Conservation (phyloP, 2,113 vertebrate genomes). For the Lynx canadensis region DNA sequence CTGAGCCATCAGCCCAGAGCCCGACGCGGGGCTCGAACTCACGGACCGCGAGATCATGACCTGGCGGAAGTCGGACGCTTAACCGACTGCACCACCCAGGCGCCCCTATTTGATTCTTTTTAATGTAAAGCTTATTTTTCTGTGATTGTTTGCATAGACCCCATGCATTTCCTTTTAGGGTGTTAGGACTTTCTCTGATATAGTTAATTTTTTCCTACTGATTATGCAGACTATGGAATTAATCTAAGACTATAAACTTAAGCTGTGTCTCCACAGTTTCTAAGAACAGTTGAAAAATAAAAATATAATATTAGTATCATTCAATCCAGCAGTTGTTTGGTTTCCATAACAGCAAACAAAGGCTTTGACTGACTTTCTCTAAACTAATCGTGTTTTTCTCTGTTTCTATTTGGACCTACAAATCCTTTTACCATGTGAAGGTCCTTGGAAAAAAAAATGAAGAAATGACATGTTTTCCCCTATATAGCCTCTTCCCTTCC, state of each 20-base stretch:
- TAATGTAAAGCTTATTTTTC: constrained; percentile 23
- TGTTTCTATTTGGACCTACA: constrained; percentile 32
- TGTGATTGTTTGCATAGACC: background rate
- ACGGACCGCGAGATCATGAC: too few relatives aligned
- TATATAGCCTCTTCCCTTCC: background rate
- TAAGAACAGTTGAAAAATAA: constrained; percentile 49
- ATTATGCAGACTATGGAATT: constrained; percentile 20
- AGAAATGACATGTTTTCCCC: background rate
- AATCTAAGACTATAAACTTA: background rate
- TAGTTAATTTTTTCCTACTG: background rate
- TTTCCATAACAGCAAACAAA: constrained; percentile 64
- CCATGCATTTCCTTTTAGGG: background rate
- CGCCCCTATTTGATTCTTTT: background rate
- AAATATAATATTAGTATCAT: constrained; percentile 33
- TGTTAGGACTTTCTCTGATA: background rate
- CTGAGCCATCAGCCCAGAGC: too few relatives aligned
- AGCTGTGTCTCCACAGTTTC: background rate
- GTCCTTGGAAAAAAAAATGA: background rate
- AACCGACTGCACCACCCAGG: too few relatives aligned
- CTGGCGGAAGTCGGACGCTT: too few relatives aligned
- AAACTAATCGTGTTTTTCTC: constrained; percentile 20
- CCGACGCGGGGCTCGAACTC: too few relatives aligned
- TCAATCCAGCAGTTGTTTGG: constrained; percentile 28
- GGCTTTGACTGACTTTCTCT: constrained; percentile 39
- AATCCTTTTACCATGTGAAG: constrained; percentile 32